Evolutionary conservation across 2,888 invertebrate genomes (phyloP).

Genomic region (Tinea pellionella): DNA sequence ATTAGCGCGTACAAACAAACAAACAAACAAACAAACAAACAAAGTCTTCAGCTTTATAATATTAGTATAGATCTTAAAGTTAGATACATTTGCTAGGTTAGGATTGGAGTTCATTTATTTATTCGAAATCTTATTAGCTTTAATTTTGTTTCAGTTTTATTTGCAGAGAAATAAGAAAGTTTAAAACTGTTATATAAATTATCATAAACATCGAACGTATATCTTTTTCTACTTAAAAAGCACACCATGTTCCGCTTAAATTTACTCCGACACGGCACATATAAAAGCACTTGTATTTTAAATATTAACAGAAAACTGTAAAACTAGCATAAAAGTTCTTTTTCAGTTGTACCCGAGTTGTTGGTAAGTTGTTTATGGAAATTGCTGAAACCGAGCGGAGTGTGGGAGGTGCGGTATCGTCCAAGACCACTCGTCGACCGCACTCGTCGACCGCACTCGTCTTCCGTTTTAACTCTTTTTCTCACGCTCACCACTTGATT

Average conservation of each 20-base stretch:
- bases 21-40: too few relatives aligned
- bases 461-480: constrained; percentile 34
- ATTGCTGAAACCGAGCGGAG: neutral
- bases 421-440: constrained; percentile 38
- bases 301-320: constrained; percentile 9
- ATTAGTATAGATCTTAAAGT: too few relatives aligned
- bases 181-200: neutral
- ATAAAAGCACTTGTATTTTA: constrained; percentile 5
- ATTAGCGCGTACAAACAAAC: too few relatives aligned
- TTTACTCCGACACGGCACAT: neutral
- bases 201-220: neutral
- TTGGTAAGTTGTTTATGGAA: constrained; percentile 8
- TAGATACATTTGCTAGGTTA: neutral
- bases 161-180: too few relatives aligned
- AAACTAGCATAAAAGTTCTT: constrained; percentile 4
- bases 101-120: neutral
- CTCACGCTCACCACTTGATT: constrained; percentile 44
- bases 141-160: too few relatives aligned
- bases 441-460: constrained; percentile 23
- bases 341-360: constrained; percentile 6
- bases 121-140: neutral
- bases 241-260: neutral
- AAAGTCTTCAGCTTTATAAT: too few relatives aligned
- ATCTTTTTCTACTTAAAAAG: neutral
- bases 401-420: constrained; percentile 26